A percentile compares a stretch with the other conserved stretches of the same genome.
phyloP scores from a whole-genome alignment of 1,140 invertebrate genomes.

The Colletes gigas region DNA sequence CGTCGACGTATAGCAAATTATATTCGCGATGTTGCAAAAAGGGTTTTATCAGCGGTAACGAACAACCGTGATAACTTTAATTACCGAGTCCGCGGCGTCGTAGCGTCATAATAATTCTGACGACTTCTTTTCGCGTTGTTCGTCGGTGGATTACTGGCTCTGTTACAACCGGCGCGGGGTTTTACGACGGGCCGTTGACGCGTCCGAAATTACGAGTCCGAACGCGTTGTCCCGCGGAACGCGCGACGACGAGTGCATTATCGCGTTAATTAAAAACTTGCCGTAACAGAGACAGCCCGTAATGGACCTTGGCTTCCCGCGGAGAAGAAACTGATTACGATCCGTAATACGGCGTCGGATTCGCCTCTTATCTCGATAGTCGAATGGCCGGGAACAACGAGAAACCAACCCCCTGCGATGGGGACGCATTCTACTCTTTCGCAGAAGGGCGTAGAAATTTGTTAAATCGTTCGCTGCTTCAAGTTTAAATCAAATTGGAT shows the following conservation, averaged over 20 bases:
- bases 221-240: not conserved
- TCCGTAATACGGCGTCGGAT: not conserved
- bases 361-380: too few species aligned
- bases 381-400: too few species aligned
- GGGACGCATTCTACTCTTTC: too few species aligned
- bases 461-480: too few species aligned
- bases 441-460: too few species aligned
- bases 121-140: constrained; percentile 3
- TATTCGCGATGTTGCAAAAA: too few species aligned
- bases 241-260: constrained; percentile 6
- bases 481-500: too few species aligned
- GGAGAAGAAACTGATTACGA: not conserved
- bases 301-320: not conserved
- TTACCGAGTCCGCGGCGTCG: not conserved
- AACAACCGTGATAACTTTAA: constrained; percentile 7
- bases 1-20: too few species aligned
- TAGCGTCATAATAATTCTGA: not conserved
- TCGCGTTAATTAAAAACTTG: constrained; percentile 18
- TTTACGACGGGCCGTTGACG: constrained; percentile 12
- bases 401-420: too few species aligned
- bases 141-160: not conserved
- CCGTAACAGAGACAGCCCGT: not conserved
- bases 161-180: not conserved
- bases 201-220: not conserved
- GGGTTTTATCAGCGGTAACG: not conserved